Evolutionary conservation across 2,888 invertebrate genomes (phyloP), one percentile per base, ranked within the genome.

Genomic region (Andrena bucephala): DNA sequence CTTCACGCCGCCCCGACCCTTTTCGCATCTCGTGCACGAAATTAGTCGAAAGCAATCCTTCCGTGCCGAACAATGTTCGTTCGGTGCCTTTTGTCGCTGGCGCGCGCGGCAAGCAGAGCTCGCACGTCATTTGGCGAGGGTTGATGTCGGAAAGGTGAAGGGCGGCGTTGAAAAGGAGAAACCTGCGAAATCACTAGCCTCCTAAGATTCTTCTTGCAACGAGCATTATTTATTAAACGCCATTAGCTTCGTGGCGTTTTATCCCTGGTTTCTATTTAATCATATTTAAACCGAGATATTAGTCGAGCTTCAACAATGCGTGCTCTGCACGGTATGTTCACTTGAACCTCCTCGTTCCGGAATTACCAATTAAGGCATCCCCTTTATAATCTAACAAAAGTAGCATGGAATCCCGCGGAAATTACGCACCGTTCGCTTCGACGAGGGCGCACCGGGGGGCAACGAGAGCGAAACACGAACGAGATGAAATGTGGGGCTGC

Each of bases 21-120:
- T 10, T 29, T 36, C 36, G 4, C 10, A 2, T 24, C 4, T 8
- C 4, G 50, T 10, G 52, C 5, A 36, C 27, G 54, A 74, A 62
- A 68, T 77, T 81, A 84, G 67, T 67, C 8, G 62, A 78, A 67
- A 78, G 59, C 68, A 2, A 68, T 74, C 42, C 42, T 67, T 63
- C 36, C 36, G 27, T 2, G 27, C 5, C 33, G 69, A 16, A 31
- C 60, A 67, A 76, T 75, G 67, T 70, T 69, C 54, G 5, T 20
- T 8, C 57, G 69, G 16, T 8, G 36, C 24, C 65, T 42, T 57
- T 74, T 36, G 20, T 62, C 10, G 48, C 29, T n/a, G n/a, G 42
- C 13, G 52, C 33, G 57, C 2, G 57, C 20, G 27, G 31, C 36
- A 69, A 74, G 63, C 16, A 54, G 42, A 54, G 42, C 20, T 59